Conservation (phyloP, 2,113 vertebrate genomes). For the Xenopus borealis region DNA sequence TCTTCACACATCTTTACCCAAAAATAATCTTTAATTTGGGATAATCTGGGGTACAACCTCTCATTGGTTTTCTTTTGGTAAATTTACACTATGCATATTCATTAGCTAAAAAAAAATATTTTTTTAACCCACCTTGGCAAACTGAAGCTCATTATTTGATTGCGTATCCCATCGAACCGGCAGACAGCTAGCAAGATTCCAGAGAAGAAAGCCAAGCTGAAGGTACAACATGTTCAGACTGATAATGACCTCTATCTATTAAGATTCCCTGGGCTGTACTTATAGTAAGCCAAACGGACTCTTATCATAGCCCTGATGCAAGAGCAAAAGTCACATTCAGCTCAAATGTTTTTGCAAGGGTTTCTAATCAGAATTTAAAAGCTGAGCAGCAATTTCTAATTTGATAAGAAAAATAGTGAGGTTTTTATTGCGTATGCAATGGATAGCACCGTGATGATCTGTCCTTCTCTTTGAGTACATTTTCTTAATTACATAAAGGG, state of each 20-base stretch:
- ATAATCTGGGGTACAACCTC: too few relatives aligned
- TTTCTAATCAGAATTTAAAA: not conserved
- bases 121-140: slow-evolving; percentile 10
- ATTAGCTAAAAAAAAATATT: not conserved
- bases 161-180: not conserved
- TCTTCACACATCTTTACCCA: too few relatives aligned
- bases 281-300: not conserved
- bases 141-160: not conserved
- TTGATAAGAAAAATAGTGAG: not conserved
- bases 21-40: too few relatives aligned
- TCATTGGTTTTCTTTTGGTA: too few relatives aligned
- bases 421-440: not conserved
- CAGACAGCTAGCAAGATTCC: not conserved
- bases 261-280: not conserved
- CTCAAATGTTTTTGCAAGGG: not conserved
- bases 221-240: not conserved
- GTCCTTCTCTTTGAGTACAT: too few relatives aligned
- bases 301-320: not conserved
- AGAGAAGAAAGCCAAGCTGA: not conserved
- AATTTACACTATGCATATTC: too few relatives aligned
- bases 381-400: not conserved
- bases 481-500: too few relatives aligned
- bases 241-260: too few relatives aligned
- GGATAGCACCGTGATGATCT: too few relatives aligned
- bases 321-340: not conserved